A percentile compares a stretch with the other conserved stretches of the same genome.
Conservation (phyloP, 2,797 vertebrate species). For the Remorina albescens region DNA sequence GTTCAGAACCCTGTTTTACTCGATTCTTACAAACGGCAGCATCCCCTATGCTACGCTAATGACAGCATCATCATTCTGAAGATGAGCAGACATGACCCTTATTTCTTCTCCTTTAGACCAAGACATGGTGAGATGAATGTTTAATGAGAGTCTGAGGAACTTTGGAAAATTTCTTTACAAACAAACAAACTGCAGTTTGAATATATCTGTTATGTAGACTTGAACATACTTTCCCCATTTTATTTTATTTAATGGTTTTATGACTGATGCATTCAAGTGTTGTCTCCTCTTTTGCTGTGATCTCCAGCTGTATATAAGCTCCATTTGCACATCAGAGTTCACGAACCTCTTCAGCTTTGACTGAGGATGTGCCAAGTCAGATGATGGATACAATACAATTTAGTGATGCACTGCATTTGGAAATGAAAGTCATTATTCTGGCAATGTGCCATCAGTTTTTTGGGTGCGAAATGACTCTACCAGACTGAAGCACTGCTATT, state of each 20-base stretch:
- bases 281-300: neutral
- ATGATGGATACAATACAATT: neutral
- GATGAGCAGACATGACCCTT: slow-evolving; percentile 57
- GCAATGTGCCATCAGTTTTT: neutral
- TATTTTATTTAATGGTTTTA: neutral
- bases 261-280: neutral
- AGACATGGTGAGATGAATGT: slow-evolving; percentile 57
- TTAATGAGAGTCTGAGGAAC: slow-evolving; percentile 32
- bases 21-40: slow-evolving; percentile 64
- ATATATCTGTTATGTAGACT: neutral
- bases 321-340: neutral
- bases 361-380: neutral
- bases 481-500: neutral
- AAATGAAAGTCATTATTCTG: slow-evolving; percentile 1
- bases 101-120: slow-evolving; percentile 74
- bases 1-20: slow-evolving; percentile 78
- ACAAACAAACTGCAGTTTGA: neutral
- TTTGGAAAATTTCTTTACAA: slow-evolving; percentile 9
- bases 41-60: slow-evolving; percentile 66
- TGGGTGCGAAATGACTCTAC: neutral
- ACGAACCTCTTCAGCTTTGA: neutral
- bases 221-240: neutral
- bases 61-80: slow-evolving; percentile 62
- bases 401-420: neutral
- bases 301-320: neutral